Evolutionary conservation across 1,140 invertebrate genomes (phyloP), one percentile per base, ranked within the genome.

Genomic region (Pseudoatta argentina): DNA sequence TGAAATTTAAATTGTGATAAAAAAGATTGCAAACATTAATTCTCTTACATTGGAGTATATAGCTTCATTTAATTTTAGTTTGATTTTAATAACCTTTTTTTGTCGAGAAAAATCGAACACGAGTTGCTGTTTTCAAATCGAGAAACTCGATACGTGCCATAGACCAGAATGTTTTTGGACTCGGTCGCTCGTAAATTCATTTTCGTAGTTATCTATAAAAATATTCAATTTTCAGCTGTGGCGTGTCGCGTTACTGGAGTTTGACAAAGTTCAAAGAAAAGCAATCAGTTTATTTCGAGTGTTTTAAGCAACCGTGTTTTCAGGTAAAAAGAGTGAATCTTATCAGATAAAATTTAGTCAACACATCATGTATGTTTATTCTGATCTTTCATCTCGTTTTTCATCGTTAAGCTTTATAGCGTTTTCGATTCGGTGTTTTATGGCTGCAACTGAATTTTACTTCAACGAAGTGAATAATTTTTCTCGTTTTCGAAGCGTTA

Each of bases 71-170:
- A 0, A 48, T 69, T 64, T 64, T 64, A 64, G 14, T 34, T 63
- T 7, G 59, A 64, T 34, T 51, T 51, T n/a, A 24, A 51, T 51
- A 16, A 67, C 2, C 34, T 48, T 67, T 39, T 48, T 67, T 39
- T 21, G 34, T 27, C 18, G 14, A 10, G 5, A 8, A 67, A 51
- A 69, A 30, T 6, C 24, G 24, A 48, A 30, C 14, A 6, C 8
- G 18, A 39, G 18, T 21, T 39, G 44, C 44, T 48, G 69, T 87
- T 85, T 57, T 14, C 48, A 48, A 69, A 85, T 69, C 55, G 51
- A 72, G 85, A 71, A 85, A 76, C 81, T 67, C 61, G 69, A 87
- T 85, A 76, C 64, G 71, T 71, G 39, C 53, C 24, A 27, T n/a
- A 30, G 66, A 61, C 48, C 81, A 34, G 53, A 59, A 76, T 59